These are phyloP conservation scores for Semibalanus balanoides DNA, from an alignment of 1,140 invertebrate species.

Conservation along the genomic window DNA sequence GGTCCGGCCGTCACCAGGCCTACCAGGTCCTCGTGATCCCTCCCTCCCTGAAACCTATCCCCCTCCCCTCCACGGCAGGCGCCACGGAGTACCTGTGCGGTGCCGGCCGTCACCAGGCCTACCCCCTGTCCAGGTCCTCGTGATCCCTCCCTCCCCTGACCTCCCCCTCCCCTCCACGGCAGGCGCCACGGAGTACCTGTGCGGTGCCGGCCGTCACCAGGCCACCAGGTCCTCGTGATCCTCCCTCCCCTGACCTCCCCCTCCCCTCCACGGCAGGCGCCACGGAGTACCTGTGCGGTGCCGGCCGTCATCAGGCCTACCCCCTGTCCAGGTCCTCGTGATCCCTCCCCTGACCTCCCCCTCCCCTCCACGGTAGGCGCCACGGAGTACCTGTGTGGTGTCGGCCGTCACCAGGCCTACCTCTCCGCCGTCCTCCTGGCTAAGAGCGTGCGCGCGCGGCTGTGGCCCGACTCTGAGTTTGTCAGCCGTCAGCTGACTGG, in stretches of 20 bases:
- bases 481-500: slow-evolving; percentile 52
- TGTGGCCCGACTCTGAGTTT: slow-evolving; percentile 60
- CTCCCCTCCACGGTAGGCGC: slow-evolving; percentile 27
- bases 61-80: too few relatives aligned
- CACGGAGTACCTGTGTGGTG: slow-evolving; percentile 28
- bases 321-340: slow-evolving; percentile 21
- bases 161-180: too few relatives aligned
- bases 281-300: not conserved
- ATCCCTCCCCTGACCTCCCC: not conserved
- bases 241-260: too few relatives aligned
- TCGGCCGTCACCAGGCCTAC: slow-evolving; percentile 29
- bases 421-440: slow-evolving; percentile 42
- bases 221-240: not conserved
- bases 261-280: not conserved
- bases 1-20: not conserved
- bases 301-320: slow-evolving; percentile 23
- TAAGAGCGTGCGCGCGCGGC: slow-evolving; percentile 47
- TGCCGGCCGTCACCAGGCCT: not conserved
- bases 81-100: not conserved
- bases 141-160: not conserved
- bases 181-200: not conserved
- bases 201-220: not conserved
- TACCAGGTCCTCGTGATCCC: not conserved
- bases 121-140: slow-evolving; percentile 27
- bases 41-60: too few relatives aligned